These are phyloP conservation scores for Orthosia gothica DNA, from an alignment of 2,888 invertebrate species.

Conservation along the genomic window DNA sequence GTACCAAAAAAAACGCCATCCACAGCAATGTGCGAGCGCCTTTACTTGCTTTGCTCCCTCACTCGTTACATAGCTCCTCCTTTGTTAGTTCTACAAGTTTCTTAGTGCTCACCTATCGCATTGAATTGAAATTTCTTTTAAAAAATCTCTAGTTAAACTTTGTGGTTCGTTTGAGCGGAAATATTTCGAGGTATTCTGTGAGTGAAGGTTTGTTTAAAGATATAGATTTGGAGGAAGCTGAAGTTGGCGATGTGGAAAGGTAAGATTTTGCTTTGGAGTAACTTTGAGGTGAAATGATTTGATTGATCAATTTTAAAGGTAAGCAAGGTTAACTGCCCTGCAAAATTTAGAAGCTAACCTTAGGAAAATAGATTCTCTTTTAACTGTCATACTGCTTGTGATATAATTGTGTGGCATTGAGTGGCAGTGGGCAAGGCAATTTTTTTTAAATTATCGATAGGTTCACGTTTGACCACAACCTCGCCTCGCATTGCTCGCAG, in stretches of 20 bases:
- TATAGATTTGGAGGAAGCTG: conserved; percentile 24
- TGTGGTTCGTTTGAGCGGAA: conserved; percentile 49
- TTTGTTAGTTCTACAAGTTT: conserved; percentile 57
- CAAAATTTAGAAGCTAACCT: neutral
- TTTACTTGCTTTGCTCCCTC: conserved; percentile 38
- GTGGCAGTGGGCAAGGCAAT: too few species aligned
- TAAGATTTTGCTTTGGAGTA: neutral
- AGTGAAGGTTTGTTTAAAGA: conserved; percentile 17
- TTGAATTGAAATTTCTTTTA: conserved; percentile 61
- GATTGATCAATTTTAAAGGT: neutral
- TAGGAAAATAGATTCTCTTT: neutral
- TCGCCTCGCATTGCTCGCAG: too few species aligned
- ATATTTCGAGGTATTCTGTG: conserved; percentile 50
- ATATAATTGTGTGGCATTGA: neutral
- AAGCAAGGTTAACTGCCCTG: neutral
- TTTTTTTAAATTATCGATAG: too few species aligned
- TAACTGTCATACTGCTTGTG: neutral
- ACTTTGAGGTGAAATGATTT: conserved; percentile 20
- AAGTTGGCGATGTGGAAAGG: conserved; percentile 22
- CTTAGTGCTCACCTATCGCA: conserved; percentile 58
- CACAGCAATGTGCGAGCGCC: conserved; percentile 19
- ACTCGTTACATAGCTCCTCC: conserved; percentile 39
- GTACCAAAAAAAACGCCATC: neutral
- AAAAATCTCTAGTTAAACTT: conserved; percentile 46
- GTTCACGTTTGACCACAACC: too few species aligned